These are phyloP conservation scores for Diorhabda elongata DNA, from an alignment of 1,140 invertebrate genomes.

Conservation along the genomic window DNA sequence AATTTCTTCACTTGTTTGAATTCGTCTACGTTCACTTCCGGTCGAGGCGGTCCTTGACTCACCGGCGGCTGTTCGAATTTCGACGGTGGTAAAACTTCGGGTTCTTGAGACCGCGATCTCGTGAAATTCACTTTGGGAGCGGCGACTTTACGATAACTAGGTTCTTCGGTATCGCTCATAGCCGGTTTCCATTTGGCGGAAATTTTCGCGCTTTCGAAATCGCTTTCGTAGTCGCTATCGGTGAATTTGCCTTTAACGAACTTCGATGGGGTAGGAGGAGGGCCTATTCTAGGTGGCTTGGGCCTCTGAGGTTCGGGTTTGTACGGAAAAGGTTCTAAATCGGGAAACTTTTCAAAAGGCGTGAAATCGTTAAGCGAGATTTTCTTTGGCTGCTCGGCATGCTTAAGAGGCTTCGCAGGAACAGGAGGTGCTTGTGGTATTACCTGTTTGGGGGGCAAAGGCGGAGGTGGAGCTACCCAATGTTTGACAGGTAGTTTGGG, in stretches of 20 bases:
- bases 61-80: conserved; percentile 54
- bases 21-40: conserved; percentile 43
- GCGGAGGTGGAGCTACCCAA: conserved; percentile 39
- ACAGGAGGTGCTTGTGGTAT: conserved; percentile 47
- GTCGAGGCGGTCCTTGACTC: conserved; percentile 51
- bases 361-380: conserved; percentile 30
- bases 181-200: conserved; percentile 60
- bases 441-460: conserved; percentile 51
- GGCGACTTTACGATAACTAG: conserved; percentile 53
- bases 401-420: conserved; percentile 44
- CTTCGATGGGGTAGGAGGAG: conserved; percentile 58
- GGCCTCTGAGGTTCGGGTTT: conserved; percentile 47
- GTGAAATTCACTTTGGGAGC: conserved; percentile 47
- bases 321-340: conserved; percentile 55
- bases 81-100: conserved; percentile 56
- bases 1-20: conserved; percentile 39
- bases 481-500: conserved; percentile 50
- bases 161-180: conserved; percentile 64
- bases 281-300: conserved; percentile 45
- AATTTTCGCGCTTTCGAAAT: conserved; percentile 55
- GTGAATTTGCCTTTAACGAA: conserved; percentile 57
- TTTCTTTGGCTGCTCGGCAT: conserved; percentile 35
- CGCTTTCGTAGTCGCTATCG: conserved; percentile 72
- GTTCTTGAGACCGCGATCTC: conserved; percentile 54
- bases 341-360: conserved; percentile 48